phyloP scores from a whole-genome alignment of 2,113 vertebrate genomes.

The Panthera leo region DNA sequence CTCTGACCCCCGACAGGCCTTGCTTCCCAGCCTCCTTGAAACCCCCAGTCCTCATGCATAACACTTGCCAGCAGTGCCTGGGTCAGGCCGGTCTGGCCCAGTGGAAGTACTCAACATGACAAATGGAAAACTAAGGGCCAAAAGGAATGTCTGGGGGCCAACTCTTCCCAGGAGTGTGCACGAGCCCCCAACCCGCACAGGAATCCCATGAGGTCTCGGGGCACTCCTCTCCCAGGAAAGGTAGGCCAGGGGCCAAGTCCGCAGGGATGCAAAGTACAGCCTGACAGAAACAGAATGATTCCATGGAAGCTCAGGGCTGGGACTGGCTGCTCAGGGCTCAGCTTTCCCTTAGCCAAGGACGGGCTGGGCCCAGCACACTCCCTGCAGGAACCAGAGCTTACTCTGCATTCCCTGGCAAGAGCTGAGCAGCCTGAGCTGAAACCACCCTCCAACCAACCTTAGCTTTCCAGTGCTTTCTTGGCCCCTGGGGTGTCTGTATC shows the following conservation, averaged over 20 bases:
- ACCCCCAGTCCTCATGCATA: neutral
- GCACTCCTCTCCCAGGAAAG: slow-evolving; percentile 27
- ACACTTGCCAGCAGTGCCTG: neutral
- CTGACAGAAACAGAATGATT: neutral
- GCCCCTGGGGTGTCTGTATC: neutral
- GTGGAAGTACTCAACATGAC: accelerated
- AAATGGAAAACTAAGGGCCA: neutral
- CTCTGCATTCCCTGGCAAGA: neutral
- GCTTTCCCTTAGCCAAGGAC: neutral
- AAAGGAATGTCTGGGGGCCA: neutral
- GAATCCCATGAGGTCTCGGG: neutral
- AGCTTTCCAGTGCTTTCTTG: neutral
- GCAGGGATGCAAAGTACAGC: neutral
- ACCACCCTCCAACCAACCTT: neutral
- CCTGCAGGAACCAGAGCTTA: neutral
- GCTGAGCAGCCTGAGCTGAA: neutral
- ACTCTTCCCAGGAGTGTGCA: neutral
- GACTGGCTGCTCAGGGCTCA: neutral
- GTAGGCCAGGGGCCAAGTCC: neutral
- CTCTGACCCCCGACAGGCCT: neutral
- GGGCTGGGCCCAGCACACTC: neutral
- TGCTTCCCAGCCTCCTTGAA: neutral
- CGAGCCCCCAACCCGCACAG: neutral
- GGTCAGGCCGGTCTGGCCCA: neutral
- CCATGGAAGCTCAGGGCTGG: neutral